Conservation (phyloP, 2,888 invertebrate genomes). For the Norana najaformis region DNA sequence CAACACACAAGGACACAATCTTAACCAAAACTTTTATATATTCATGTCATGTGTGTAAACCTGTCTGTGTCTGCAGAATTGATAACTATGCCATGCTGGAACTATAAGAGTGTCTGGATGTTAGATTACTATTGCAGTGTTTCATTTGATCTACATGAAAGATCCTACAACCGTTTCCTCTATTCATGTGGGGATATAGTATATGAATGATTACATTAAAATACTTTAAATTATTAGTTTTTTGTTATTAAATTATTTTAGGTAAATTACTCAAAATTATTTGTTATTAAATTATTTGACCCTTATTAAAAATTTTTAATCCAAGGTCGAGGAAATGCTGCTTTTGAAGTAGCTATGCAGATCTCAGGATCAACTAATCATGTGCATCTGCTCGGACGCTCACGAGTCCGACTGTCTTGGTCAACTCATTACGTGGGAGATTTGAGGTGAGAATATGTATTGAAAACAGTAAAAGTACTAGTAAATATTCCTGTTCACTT, state of each 20-base stretch:
- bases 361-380: constrained; percentile 58
- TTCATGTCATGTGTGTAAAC: too few relatives aligned
- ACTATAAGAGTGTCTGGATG: too few relatives aligned
- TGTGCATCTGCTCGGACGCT: constrained; percentile 57
- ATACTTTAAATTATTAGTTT: not conserved
- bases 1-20: too few relatives aligned
- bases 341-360: constrained; percentile 58
- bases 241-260: not conserved
- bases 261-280: too few relatives aligned
- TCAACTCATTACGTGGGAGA: constrained; percentile 61
- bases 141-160: too few relatives aligned
- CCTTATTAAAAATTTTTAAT: constrained; percentile 40
- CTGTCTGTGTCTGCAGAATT: too few relatives aligned
- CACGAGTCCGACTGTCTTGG: constrained; percentile 58
- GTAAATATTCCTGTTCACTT: too few relatives aligned
- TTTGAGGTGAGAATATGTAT: constrained; percentile 51
- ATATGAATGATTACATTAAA: not conserved
- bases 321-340: constrained; percentile 58
- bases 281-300: not conserved
- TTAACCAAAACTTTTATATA: too few relatives aligned
- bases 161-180: not conserved
- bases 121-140: too few relatives aligned
- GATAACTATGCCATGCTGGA: too few relatives aligned
- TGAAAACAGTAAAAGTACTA: not conserved
- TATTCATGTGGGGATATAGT: not conserved